Base-by-base conservation (phyloP, 2,888 invertebrate species). In the Chloromyia formosa region DNA sequence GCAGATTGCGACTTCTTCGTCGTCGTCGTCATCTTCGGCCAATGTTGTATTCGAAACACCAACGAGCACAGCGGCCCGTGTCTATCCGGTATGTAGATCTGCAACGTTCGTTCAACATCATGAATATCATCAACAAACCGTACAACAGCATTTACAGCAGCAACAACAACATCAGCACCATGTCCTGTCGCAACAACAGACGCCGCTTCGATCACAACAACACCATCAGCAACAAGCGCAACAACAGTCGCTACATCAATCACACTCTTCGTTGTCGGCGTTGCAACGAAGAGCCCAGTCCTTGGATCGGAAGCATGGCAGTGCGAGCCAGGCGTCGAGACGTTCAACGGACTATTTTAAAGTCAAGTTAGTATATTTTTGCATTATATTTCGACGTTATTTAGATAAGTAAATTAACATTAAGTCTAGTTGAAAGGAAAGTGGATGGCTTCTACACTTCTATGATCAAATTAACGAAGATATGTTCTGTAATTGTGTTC, bases 231-330 rank as follows among this genome's bases (percentile, higher is more conserved):
- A 77, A 54, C 80, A 75, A 20, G 75, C 69, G 60, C 75, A 78
- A 75, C 78, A 61, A 1, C 35, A 54, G 45, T 76, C 77, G 16
- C 78, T 78, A 49, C 77, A 77, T 40, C 78, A 76, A 49, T 78
- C 77, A 9, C 78, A 60, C 27, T 79, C 76, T 75, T 75, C 74
- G 42, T 78, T 54, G 20, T 49, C 66, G 42, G 3, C 45, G 20
- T 22, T 49, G 12, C 66, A 66, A 20, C 66, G 82, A 69, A 81
- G 85, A 35, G 78, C 85, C 1, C 81, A 83, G n/a, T 84, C 84
- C 1, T 75, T 84, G 64, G 84, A 85, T 64, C 81, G 84, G 23
- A 85, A 84, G 69, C 78, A 82, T 35, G 81, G 81, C 80, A 80
- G 54, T 81, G 54, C 27, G 4, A 61, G n/a, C 27, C 40, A 54